Evolutionary conservation across 2,888 invertebrate species (phyloP).

Genomic region (Dynastes hyllus): DNA sequence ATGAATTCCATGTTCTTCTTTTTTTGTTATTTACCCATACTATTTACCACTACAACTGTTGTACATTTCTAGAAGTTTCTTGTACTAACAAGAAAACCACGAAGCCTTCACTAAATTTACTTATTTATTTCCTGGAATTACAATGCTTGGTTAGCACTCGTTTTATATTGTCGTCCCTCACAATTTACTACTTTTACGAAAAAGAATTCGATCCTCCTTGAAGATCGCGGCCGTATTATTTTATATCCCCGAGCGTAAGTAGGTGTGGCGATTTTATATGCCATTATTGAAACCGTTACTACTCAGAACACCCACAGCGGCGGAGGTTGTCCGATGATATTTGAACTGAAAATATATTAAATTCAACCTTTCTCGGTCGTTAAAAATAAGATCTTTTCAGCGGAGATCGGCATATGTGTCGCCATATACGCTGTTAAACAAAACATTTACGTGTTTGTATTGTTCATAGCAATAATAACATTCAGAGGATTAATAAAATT

Average conservation of each 20-base stretch:
- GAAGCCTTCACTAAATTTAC: too few species aligned
- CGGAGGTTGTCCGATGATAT: background rate
- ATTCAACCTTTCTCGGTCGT: slow-evolving; percentile 10
- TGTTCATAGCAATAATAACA: background rate
- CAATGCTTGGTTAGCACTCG: background rate
- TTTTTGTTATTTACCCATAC: too few species aligned
- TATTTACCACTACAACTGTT: too few species aligned
- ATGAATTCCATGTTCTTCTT: too few species aligned
- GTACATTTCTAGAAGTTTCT: too few species aligned
- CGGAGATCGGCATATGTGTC: background rate
- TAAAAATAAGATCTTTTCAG: slow-evolving; percentile 19
- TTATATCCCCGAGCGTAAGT: slow-evolving; percentile 32
- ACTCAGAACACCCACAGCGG: slow-evolving; percentile 26
- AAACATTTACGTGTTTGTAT: background rate
- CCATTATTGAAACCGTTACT: slow-evolving; percentile 38
- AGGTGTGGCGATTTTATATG: slow-evolving; percentile 40
- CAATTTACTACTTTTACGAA: slow-evolving; percentile 13
- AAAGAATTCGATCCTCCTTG: slow-evolving; percentile 10
- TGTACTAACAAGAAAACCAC: too few species aligned
- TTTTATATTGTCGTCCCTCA: slow-evolving; percentile 16
- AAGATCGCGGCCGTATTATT: slow-evolving; percentile 28
- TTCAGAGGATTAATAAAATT: background rate
- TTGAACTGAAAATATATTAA: slow-evolving; percentile 27
- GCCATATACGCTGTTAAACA: background rate
- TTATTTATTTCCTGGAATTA: slow-evolving; percentile 6